Evolutionary conservation across 2,888 invertebrate species (phyloP).

Genomic region (Macaria notata): DNA sequence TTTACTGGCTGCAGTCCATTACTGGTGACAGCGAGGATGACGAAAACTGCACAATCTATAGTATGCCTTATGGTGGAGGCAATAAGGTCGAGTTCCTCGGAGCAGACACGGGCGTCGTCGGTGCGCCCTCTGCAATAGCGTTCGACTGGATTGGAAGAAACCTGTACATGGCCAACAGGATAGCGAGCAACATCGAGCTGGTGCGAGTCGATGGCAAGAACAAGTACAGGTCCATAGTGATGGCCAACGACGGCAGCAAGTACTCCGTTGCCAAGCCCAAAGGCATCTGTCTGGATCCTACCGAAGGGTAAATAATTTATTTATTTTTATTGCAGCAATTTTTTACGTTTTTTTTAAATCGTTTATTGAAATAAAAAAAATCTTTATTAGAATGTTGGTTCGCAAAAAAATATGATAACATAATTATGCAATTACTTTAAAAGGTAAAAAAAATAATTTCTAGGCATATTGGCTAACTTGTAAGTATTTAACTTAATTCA

Average conservation of each 20-base stretch:
- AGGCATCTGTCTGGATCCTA: constrained; percentile 94
- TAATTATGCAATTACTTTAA: neutral
- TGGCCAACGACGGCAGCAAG: constrained; percentile 94
- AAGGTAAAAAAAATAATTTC: too few relatives aligned
- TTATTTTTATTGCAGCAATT: too few relatives aligned
- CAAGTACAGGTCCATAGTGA: constrained; percentile 91
- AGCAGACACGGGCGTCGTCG: constrained; percentile 92
- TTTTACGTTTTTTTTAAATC: too few relatives aligned
- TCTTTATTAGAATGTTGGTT: too few relatives aligned
- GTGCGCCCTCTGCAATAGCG: constrained; percentile 94
- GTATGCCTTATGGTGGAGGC: constrained; percentile 92
- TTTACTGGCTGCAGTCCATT: constrained; percentile 93
- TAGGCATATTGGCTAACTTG: neutral
- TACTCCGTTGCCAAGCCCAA: constrained; percentile 94
- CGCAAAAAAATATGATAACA: too few relatives aligned
- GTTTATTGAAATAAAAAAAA: too few relatives aligned
- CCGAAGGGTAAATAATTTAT: constrained; percentile 85
- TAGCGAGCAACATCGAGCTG: constrained; percentile 95
- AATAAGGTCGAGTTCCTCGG: constrained; percentile 89
- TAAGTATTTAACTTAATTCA: neutral
- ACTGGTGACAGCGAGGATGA: constrained; percentile 86
- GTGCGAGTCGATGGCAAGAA: constrained; percentile 92
- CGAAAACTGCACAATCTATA: constrained; percentile 93
- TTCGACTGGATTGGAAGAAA: constrained; percentile 99
- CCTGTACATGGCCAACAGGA: constrained; percentile 94